A percentile compares a stretch with the other conserved stretches of the same genome.
Conservation (phyloP, 2,113 vertebrate species). For the Bufo bufo region DNA sequence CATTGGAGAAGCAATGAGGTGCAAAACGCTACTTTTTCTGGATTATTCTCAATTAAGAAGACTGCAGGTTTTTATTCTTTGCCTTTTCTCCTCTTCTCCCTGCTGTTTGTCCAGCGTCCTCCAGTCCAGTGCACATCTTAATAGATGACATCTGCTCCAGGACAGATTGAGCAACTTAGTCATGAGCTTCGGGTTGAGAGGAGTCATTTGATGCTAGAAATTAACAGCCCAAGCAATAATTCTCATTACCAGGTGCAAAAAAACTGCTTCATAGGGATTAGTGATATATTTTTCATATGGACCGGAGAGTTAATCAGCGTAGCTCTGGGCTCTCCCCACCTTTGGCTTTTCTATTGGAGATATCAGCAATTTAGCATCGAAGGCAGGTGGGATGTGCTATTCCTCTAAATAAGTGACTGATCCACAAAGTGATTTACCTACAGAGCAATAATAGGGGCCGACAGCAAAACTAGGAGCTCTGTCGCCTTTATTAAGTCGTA, state of each 20-base stretch:
- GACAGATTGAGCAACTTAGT: constrained; percentile 72
- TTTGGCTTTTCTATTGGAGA: no score
- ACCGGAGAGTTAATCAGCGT: no score
- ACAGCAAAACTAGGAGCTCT: no score
- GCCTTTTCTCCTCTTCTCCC: neutral
- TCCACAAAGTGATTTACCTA: no score
- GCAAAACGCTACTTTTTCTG: neutral
- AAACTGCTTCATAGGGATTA: constrained; percentile 9
- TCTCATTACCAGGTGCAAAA: neutral
- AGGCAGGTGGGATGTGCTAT: no score
- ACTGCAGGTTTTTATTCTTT: neutral
- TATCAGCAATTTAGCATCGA: no score
- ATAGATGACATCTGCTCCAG: constrained; percentile 70
- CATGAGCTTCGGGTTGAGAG: constrained; percentile 70
- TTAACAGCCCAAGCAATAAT: constrained; percentile 1
- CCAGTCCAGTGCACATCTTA: constrained; percentile 68
- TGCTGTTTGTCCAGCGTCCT: constrained; percentile 62
- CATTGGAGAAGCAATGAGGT: neutral
- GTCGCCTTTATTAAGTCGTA: accelerated
- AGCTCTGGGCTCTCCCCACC: no score
- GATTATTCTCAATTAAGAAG: neutral
- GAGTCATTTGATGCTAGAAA: constrained; percentile 59
- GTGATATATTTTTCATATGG: neutral
- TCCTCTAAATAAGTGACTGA: no score
- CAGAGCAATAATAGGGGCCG: no score